Base-by-base conservation (phyloP, 2,113 vertebrate genomes). In the Symphodus melops region DNA sequence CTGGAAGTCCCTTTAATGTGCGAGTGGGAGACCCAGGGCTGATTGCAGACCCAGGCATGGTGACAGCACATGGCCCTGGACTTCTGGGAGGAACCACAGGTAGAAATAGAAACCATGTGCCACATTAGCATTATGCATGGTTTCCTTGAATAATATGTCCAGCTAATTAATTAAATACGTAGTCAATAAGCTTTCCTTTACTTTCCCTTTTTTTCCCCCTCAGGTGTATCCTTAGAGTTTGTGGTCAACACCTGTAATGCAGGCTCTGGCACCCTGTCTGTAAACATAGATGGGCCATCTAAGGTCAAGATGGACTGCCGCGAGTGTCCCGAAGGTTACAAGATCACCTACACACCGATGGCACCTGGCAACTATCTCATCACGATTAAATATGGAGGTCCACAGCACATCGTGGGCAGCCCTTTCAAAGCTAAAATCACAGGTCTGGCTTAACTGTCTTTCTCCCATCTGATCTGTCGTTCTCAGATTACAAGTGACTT, bases 381-480 rank as follows among this genome's bases (percentile, higher is more conserved):
- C 86, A 95, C 96, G 90, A 97, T 99, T 90, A 99, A 97, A 89
- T 99, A 98, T 0, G 97, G 97, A 0, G 98, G 97, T 0, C 98
- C 97, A 2, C 96, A 97, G 88, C 98, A 99, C 92, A 97, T 99
- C 0, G 97, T 98, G 36, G 97, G 98, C 79, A 99, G 97, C 83
- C 98, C 97, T 9, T 99, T 99, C 94, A 99, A 99, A 92, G 97
- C 97, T 72, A 98, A 96, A 89, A 95, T 99, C 91, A 98, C 97
- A 90, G 98, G 98, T 99, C 86, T 82, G 91, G 91, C 46, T 51
- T 33, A 17, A 73, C 80, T 83, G 53, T 84, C 72, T 55, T 61
- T 63, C 76, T 77, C 63, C 73, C 75, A 85, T 86, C 75, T 81
- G 81, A 88, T 88, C 84, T 79, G 66, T 78, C 53, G 36, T 62